Base-by-base conservation (phyloP, 2,888 invertebrate genomes). In the Chymomyza fuscimana region DNA sequence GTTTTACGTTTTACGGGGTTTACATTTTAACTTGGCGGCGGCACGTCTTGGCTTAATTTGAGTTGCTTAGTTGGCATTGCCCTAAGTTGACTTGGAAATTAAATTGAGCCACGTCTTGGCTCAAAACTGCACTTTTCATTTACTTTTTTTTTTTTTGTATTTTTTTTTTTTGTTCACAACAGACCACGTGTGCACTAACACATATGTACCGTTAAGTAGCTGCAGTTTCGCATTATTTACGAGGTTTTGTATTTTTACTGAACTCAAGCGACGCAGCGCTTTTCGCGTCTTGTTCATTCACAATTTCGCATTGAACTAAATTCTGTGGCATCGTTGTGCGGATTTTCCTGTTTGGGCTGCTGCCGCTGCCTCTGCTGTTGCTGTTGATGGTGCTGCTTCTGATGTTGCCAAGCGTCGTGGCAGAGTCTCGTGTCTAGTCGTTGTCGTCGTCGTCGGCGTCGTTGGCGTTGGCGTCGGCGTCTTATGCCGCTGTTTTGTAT, bases 231-330 rank as follows among this genome's bases (percentile, higher is more conserved):
- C 65, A 59, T 50, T 46, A 62, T 67, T 71, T 19, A 71, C 58
- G 32, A 19, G 51, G 32, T 32, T 32, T 32, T 32, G 7, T 46
- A 54, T 7, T 19, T 46, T 52, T 59, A 60, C 69, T 67, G 32
- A 62, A 22, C 10, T 16, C 36, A 54, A 16, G 46, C 65, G 63
- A 67, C 67, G 71, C 73, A 70, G 79, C 78, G 73, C 68, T 36
- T 69, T 72, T 72, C 69, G 78, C 81, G 87, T 87, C 86, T 82
- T 79, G 70, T 74, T 85, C 86, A 81, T 78, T 82, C 89, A 83
- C 81, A 85, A 83, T 79, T 85, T 85, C 77, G 81, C 81, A 87
- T 81, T 80, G 78, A 88, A 88, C 89, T 88, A 80, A 87, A 83
- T 80, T 83, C 77, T 73, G 77, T 69, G 70, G 78, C 77, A 77